phyloP scores from a whole-genome alignment of 2,113 vertebrate species.

The Pygoscelis antarcticus region DNA sequence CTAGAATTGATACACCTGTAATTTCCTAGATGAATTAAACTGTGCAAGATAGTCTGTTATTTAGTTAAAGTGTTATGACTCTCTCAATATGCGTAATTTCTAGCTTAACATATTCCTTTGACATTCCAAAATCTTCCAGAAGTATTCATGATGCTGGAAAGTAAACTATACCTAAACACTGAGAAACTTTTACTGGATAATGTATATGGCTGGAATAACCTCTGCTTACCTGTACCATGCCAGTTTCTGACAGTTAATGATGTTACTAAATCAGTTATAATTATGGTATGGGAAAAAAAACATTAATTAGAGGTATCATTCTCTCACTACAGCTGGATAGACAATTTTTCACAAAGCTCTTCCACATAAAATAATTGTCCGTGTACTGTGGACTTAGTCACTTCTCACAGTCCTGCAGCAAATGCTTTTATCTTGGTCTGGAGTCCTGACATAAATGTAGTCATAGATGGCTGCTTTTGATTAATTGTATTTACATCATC shows the following conservation, averaged over 20 bases:
- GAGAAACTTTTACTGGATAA: background rate
- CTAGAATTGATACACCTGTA: background rate
- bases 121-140: background rate
- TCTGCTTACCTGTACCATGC: background rate
- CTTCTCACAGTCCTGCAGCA: background rate
- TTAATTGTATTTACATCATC: background rate
- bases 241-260: background rate
- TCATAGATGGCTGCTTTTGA: background rate
- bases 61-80: background rate
- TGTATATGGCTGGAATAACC: background rate
- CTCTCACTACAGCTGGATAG: background rate
- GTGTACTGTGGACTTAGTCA: background rate
- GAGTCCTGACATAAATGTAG: background rate
- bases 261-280: background rate
- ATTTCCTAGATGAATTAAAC: background rate
- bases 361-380: background rate
- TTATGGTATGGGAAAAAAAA: background rate
- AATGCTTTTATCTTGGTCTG: background rate
- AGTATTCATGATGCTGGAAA: background rate
- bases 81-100: background rate
- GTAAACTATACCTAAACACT: background rate
- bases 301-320: background rate
- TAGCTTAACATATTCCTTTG: background rate
- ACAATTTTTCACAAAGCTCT: background rate
- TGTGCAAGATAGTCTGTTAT: background rate